Conservation (phyloP, 2,888 invertebrate genomes). For the Chloroclysta siterata region DNA sequence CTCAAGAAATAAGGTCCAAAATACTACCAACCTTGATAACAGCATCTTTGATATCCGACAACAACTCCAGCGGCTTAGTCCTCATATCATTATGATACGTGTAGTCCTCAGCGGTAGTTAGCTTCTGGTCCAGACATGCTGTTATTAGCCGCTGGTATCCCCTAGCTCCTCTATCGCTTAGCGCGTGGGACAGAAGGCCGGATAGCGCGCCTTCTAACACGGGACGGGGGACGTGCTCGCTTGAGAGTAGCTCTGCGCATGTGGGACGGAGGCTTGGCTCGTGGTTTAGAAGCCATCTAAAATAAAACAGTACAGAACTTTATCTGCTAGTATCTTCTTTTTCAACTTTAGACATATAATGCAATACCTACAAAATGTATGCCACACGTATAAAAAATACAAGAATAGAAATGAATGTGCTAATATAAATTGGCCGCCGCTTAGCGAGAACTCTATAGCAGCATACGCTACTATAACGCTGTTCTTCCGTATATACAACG, state of each 20-base stretch:
- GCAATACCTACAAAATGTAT: too few relatives aligned
- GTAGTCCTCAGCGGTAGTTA: slow-evolving; percentile 89
- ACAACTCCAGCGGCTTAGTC: slow-evolving; percentile 48
- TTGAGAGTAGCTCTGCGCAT: slow-evolving; percentile 92
- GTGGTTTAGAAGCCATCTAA: slow-evolving; percentile 91
- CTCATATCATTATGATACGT: slow-evolving; percentile 88
- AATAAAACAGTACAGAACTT: not conserved
- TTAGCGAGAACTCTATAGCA: too few relatives aligned
- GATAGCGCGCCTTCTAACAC: slow-evolving; percentile 94
- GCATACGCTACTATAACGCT: too few relatives aligned
- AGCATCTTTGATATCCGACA: slow-evolving; percentile 58
- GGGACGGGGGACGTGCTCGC: slow-evolving; percentile 93
- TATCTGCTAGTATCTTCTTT: too few relatives aligned
- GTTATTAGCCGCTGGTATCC: slow-evolving; percentile 64
- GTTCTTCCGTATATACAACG: too few relatives aligned
- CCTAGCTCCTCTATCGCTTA: slow-evolving; percentile 88
- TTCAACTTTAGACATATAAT: too few relatives aligned
- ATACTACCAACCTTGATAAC: slow-evolving; percentile 58
- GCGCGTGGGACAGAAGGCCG: slow-evolving; percentile 91
- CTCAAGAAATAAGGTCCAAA: slow-evolving; percentile 1
- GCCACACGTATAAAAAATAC: too few relatives aligned
- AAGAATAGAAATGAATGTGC: too few relatives aligned
- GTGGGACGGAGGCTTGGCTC: slow-evolving; percentile 93
- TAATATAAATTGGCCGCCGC: too few relatives aligned
- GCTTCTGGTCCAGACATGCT: slow-evolving; percentile 78